phyloP scores from a whole-genome alignment of 2,113 vertebrate species.

The Telmatochromis sp. region DNA sequence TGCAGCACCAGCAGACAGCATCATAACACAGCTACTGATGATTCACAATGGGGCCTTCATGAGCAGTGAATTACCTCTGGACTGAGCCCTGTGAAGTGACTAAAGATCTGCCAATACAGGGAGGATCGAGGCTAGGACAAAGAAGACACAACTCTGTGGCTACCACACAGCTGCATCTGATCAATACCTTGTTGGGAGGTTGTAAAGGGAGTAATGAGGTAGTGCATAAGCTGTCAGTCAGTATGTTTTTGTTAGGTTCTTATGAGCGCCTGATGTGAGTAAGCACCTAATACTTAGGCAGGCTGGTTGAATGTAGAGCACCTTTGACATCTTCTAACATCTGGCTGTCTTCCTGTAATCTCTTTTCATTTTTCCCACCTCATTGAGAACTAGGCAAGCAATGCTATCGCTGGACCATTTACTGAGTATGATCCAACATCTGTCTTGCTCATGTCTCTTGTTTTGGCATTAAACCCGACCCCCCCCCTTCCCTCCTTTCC shows the following conservation, averaged over 20 bases:
- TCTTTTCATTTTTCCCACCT: slow-evolving; percentile 3
- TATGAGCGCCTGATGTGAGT: slow-evolving; percentile 28
- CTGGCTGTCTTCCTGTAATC: slow-evolving; percentile 7
- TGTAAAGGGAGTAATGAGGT: slow-evolving; percentile 53
- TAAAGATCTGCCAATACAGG: slow-evolving; percentile 9
- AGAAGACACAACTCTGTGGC: slow-evolving; percentile 39
- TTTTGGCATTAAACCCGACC: slow-evolving; percentile 13
- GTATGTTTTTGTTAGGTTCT: slow-evolving; percentile 14
- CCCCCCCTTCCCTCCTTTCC: neutral
- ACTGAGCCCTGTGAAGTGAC: slow-evolving; percentile 44
- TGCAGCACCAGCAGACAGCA: slow-evolving; percentile 40
- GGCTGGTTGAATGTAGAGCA: neutral
- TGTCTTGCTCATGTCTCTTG: slow-evolving; percentile 47
- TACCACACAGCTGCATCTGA: slow-evolving; percentile 22
- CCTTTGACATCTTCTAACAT: slow-evolving; percentile 7
- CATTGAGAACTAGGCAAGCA: slow-evolving; percentile 1
- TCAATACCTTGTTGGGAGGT: slow-evolving; percentile 27
- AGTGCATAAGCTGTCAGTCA: slow-evolving; percentile 50
- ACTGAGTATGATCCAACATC: slow-evolving; percentile 50
- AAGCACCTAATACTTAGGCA: slow-evolving; percentile 19
- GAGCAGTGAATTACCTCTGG: slow-evolving; percentile 30
- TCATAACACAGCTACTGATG: slow-evolving; percentile 34
- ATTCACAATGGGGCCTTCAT: slow-evolving; percentile 52
- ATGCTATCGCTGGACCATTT: slow-evolving; percentile 44
- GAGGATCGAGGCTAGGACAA: neutral